These are phyloP conservation scores for Mugil cephalus DNA, from an alignment of 2,113 vertebrate genomes.

Conservation along the genomic window DNA sequence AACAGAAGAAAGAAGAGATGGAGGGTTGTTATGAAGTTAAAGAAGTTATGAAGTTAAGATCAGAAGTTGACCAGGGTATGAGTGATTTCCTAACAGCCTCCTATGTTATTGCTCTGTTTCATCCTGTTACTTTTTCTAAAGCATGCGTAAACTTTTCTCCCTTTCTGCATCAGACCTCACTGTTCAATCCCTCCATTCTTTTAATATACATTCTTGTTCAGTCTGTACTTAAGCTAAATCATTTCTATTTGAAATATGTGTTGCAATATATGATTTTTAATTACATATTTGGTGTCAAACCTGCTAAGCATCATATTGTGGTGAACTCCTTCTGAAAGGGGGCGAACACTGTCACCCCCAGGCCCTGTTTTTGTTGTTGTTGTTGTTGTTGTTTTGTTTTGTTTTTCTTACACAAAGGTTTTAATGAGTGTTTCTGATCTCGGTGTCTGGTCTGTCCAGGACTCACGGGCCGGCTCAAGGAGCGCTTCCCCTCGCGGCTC, in stretches of 20 bases:
- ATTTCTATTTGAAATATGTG: conserved; percentile 22
- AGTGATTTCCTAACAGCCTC: conserved; percentile 77
- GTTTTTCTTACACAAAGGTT: too few species aligned
- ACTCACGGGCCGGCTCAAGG: conserved; percentile 88
- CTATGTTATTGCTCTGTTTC: conserved; percentile 88
- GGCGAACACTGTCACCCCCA: conserved; percentile 45
- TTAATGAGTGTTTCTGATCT: conserved; percentile 88
- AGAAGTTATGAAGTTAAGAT: conserved; percentile 88
- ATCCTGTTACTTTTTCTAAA: conserved; percentile 75
- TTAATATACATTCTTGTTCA: conserved; percentile 19
- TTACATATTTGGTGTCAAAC: conserved; percentile 29
- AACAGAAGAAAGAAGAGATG: conserved; percentile 89
- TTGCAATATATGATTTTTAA: conserved; percentile 24
- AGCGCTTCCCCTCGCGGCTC: conserved; percentile 80
- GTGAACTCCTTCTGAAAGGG: conserved; percentile 45
- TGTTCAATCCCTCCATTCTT: conserved; percentile 56
- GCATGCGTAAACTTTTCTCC: conserved; percentile 71
- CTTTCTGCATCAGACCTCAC: conserved; percentile 60
- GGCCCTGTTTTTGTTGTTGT: conserved; percentile 35
- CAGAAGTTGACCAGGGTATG: conserved; percentile 80
- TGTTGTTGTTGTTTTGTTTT: neutral
- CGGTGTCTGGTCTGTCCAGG: conserved; percentile 88
- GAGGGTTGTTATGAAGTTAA: conserved; percentile 91
- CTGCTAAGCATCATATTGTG: conserved; percentile 30
- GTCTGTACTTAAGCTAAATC: conserved; percentile 58